Evolutionary conservation across 2,113 vertebrate species (phyloP).

Genomic region (Nothobranchius furzeri): DNA sequence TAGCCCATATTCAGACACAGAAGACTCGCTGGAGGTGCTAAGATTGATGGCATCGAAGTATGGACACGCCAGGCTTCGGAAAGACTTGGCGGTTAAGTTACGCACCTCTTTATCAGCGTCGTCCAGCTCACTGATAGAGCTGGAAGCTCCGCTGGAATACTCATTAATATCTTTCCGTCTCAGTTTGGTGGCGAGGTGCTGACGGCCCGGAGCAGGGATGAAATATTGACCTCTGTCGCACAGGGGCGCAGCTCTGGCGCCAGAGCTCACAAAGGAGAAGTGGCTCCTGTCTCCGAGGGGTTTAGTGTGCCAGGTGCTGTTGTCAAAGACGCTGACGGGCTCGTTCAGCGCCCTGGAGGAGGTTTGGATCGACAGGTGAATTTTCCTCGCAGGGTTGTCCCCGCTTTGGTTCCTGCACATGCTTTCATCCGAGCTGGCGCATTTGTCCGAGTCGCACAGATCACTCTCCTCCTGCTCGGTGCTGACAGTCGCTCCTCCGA

Average conservation of each 20-base stretch:
- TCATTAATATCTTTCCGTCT: slow-evolving; percentile 87
- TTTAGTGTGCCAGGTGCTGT: slow-evolving; percentile 76
- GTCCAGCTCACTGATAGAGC: slow-evolving; percentile 95
- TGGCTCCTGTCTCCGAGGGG: slow-evolving; percentile 86
- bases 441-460: slow-evolving; percentile 72
- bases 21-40: slow-evolving; percentile 90
- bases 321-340: slow-evolving; percentile 74
- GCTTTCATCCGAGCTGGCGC: slow-evolving; percentile 65
- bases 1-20: slow-evolving; percentile 85
- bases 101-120: slow-evolving; percentile 98
- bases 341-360: slow-evolving; percentile 87
- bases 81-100: slow-evolving; percentile 92
- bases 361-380: slow-evolving; percentile 89
- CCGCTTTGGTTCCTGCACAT: slow-evolving; percentile 68
- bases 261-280: slow-evolving; percentile 77
- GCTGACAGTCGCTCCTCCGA: slow-evolving; percentile 82
- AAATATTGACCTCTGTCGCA: slow-evolving; percentile 74
- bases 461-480: slow-evolving; percentile 83
- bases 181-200: slow-evolving; percentile 87
- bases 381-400: slow-evolving; percentile 71
- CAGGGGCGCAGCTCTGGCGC: slow-evolving; percentile 65
- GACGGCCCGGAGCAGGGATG: slow-evolving; percentile 86
- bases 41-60: slow-evolving; percentile 92
- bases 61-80: slow-evolving; percentile 94
- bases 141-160: slow-evolving; percentile 93